Evolutionary conservation across 1,140 invertebrate species (phyloP).

Genomic region (Cecropterus lyciades): DNA sequence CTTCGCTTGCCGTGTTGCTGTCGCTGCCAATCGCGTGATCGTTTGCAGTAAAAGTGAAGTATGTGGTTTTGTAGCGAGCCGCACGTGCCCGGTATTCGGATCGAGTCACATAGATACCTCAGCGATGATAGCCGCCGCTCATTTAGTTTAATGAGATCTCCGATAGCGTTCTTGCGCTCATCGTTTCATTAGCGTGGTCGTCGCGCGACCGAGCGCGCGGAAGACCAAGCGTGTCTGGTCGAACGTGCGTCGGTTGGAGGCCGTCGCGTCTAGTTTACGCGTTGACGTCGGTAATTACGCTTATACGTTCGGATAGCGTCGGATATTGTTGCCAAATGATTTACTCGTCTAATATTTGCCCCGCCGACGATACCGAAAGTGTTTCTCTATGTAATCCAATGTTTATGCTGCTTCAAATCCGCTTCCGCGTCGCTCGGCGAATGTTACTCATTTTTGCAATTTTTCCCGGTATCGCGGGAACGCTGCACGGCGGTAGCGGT

Average conservation of each 20-base stretch:
- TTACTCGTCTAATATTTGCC: conserved; percentile 52
- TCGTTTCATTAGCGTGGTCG: background rate
- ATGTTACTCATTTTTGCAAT: conserved; percentile 22
- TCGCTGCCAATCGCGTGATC: conserved; percentile 51
- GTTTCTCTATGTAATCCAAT: conserved; percentile 36
- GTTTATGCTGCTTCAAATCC: conserved; percentile 39
- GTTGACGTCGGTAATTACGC: conserved; percentile 57
- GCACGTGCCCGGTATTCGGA: conserved; percentile 39
- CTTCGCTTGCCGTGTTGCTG: conserved; percentile 38
- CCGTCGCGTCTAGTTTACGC: conserved; percentile 57
- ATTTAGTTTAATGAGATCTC: conserved; percentile 45
- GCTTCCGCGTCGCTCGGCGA: conserved; percentile 27
- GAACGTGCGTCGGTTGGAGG: conserved; percentile 54
- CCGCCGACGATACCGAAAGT: conserved; percentile 45
- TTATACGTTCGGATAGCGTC: conserved; percentile 49
- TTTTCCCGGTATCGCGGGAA: background rate
- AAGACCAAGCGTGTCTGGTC: conserved; percentile 45
- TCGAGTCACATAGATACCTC: conserved; percentile 15
- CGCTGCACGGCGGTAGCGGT: background rate
- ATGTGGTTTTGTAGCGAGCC: conserved; percentile 47
- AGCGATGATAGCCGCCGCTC: conserved; percentile 27
- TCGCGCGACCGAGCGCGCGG: conserved; percentile 14
- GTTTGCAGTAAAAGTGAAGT: conserved; percentile 51
- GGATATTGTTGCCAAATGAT: conserved; percentile 61
- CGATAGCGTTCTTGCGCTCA: conserved; percentile 17